Evolutionary conservation across 53 echinoderm and acorn worm species (phyloP), one percentile per base, ranked within the genome.

Genomic region (Echinarachnius parma): DNA sequence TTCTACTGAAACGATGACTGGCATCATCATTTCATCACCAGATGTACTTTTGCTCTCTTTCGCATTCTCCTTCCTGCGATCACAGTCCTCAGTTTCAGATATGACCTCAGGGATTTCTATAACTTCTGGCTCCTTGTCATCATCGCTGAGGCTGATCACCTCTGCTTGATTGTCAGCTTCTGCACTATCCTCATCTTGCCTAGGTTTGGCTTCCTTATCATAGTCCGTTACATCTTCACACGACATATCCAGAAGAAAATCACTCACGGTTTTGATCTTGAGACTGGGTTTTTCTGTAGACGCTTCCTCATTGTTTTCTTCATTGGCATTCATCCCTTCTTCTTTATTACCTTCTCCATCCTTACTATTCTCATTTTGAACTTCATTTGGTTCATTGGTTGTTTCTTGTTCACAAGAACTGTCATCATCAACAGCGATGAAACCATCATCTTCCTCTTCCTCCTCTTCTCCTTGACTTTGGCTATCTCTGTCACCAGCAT

Each of bases 201-300:
- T 75, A 60, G 19, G 21, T 25, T 59, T 37, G 42, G 7, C 54
- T 9, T 71, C 71, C 19, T 70, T 34, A 10, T 20, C 11, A 7
- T 65, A 42, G 21, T 68, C 52, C 5, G 68, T 48, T 8, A 62
- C 65, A 30, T 86, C 76, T 56, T 80, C 74, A 72, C 74, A 72
- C 1, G 74, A 56, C 74, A 72, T 72, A 35, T 72, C 74, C 9
- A 56, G 29, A 16, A 72, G 45, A 34, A 72, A 72, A 45, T 72
- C 74, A 14, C 57, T 42, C 20, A 72, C 74, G 27, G 74, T 72
- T 45, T 26, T 72, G 21, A 65, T 46, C 2, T 26, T 23, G 7
- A 9, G 39, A 39, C 7, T 39, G 7, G 39, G 13, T 39, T 39
- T 39, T 9, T 13, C 7, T 39, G 39, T 9, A 9, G 39, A 7